Evolutionary conservation across 2,888 invertebrate species (phyloP).

Genomic region (Galerucella calmariensis): DNA sequence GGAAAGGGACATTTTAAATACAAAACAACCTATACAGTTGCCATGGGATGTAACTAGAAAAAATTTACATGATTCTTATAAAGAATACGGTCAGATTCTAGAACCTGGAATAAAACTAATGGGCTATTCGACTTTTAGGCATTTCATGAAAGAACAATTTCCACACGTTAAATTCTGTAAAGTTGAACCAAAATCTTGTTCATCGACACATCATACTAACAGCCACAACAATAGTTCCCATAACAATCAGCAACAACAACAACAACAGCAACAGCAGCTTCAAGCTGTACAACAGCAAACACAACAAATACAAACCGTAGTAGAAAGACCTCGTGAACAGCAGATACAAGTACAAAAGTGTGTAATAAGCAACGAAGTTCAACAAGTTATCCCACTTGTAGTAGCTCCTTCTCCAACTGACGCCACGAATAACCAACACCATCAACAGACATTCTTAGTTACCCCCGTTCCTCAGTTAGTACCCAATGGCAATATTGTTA

Average conservation of each 20-base stretch:
- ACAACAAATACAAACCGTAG: constrained; percentile 64
- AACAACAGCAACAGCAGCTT: constrained; percentile 64
- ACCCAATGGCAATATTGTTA: constrained; percentile 63
- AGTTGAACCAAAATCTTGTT: constrained; percentile 70
- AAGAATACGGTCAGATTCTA: constrained; percentile 77
- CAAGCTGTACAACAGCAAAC: constrained; percentile 61
- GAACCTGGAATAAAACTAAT: constrained; percentile 79
- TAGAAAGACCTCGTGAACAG: constrained; percentile 66
- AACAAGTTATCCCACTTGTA: constrained; percentile 74
- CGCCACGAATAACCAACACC: constrained; percentile 63
- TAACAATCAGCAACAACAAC: constrained; percentile 62
- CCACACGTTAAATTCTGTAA: constrained; percentile 79
- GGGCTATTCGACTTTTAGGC: constrained; percentile 84
- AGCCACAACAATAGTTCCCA: constrained; percentile 55
- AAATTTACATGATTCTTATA: constrained; percentile 79
- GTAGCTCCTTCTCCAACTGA: constrained; percentile 66
- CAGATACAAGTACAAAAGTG: constrained; percentile 67
- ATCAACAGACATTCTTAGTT: constrained; percentile 74
- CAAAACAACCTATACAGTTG: constrained; percentile 67
- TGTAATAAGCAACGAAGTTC: constrained; percentile 69
- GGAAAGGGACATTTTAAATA: constrained; percentile 66
- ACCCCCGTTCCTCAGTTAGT: constrained; percentile 75
- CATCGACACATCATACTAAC: constrained; percentile 60
- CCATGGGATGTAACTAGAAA: constrained; percentile 73
- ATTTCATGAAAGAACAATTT: constrained; percentile 85